Evolutionary conservation across 2,888 invertebrate species (phyloP).

Genomic region (Lithodes maja): DNA sequence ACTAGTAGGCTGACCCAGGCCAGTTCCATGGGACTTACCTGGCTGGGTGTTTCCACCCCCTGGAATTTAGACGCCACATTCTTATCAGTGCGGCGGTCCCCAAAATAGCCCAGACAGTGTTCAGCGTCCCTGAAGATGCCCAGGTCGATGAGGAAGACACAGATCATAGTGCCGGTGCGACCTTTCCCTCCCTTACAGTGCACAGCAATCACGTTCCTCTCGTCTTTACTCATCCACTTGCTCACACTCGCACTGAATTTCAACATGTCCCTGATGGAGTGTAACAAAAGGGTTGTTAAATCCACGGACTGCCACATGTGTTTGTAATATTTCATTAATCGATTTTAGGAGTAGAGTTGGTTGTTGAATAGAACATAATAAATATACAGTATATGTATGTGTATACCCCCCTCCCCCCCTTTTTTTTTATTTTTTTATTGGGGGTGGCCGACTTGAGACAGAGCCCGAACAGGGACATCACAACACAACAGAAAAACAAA

Average conservation of each 20-base stretch:
- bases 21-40: constrained; percentile 72
- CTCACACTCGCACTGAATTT: constrained; percentile 75
- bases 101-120: constrained; percentile 77
- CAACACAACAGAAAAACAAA: no score
- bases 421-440: no score
- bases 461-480: no score
- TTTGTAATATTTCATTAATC: no score
- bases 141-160: constrained; percentile 76
- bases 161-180: constrained; percentile 77
- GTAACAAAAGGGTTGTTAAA: no score
- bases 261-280: constrained; percentile 75
- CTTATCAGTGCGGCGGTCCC: constrained; percentile 76
- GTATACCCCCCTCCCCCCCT: no score
- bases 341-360: no score
- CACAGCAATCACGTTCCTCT: constrained; percentile 76
- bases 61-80: constrained; percentile 76
- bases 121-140: constrained; percentile 76
- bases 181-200: constrained; percentile 78
- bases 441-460: no score
- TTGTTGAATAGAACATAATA: no score
- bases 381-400: no score
- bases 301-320: no score
- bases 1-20: not conserved
- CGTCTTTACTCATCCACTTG: constrained; percentile 75
- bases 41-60: constrained; percentile 77